Evolutionary conservation across 1,140 invertebrate species (phyloP), one percentile per base, ranked within the genome.

Genomic region (Orussus abietinus): DNA sequence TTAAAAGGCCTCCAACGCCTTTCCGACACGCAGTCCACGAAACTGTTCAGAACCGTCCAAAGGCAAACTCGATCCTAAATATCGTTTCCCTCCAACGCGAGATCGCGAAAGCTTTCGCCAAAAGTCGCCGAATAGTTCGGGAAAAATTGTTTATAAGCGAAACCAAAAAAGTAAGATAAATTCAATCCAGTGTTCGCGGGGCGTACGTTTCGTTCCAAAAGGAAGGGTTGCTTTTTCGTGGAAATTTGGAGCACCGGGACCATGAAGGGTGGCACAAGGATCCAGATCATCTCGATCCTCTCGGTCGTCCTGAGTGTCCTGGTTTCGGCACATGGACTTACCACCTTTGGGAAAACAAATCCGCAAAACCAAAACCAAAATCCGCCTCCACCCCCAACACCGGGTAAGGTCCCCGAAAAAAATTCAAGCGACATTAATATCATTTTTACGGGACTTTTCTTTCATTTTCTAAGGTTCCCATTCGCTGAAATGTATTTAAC

Each of bases 291-390:
- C 10, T 37, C 55, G 5, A 34, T 57, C 0, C 21, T 53, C 5
- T 34, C 65, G 14, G 18, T 64, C 1, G 22, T 63, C 30, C 57
- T 61, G 4, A 53, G 51, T 76, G 39, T 67, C 72, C 59, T 78
- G 10, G 50, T 74, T 4, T 78, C 75, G 5, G 76, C 80, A 1
- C 43, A 58, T 49, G 81, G 81, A 4, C 69, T 84, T 18, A 83
- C 81, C 3, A 83, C 82, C 25, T 84, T 84, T 53, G 82, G 82
- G 10, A 84, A 84, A 64, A 81, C 76, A 38, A 81, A 77, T 49
- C 67, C 75, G 28, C 66, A 68, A 38, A 69, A 63, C 35, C 66
- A 69, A 40, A 70, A 77, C 12, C 66, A 73, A 29, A 62, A 64
- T 33, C 74, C 75, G 28, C 76, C 79, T 3, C 68, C 77, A 12